Evolutionary conservation across 2,113 vertebrate genomes (phyloP), one percentile per base, ranked within the genome.

Genomic region (Eudyptes chrysolophus): DNA sequence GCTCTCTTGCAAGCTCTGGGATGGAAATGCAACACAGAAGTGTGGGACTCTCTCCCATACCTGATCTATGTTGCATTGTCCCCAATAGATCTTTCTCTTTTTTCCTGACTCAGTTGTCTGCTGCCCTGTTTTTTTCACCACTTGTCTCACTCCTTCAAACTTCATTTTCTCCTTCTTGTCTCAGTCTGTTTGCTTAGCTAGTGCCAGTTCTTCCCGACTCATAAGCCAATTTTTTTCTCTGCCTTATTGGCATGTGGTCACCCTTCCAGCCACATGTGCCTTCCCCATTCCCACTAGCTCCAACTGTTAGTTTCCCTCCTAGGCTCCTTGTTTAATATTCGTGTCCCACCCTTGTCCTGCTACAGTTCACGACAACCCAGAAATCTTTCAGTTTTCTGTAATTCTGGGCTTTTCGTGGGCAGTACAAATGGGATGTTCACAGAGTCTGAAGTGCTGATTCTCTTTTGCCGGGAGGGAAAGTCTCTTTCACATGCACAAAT

Each of bases 11-110:
- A 79, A 69, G 18, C 26, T 49, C n/a, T 34, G 34, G 10, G 42
- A 90, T 78, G 19, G 46, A 44, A 88, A 85, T 10, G 4, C 27
- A 57, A 34, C 55, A 51, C 3, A 36, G 29, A 75, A 66, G 17
- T 6, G 16, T 68, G 34, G 7, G 38, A 76, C 16, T 46, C 6
- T 68, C 15, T 84, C 29, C 30, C 46, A 22, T 21, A 34, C 7
- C 16, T 76, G 38, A 26, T 64, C 29, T 34, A 3, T 27, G 3
- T 26, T 55, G 5, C 4, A 0, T n/a, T 44, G 20, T 30, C 17
- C 52, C 36, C 21, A 34, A 1, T 0, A 22, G 21, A 40, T 6
- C 5, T 69, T 68, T 46, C 12, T n/a, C 7, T 54, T 80, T 75
- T 83, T 84, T 54, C 22, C 20, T 81, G 26, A 25, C 24, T 65